Percentiles rank a stretch among this genome's conserved stretches.
Conservation (phyloP, 1,140 invertebrate genomes). For the Dolichoris vasculosae region DNA sequence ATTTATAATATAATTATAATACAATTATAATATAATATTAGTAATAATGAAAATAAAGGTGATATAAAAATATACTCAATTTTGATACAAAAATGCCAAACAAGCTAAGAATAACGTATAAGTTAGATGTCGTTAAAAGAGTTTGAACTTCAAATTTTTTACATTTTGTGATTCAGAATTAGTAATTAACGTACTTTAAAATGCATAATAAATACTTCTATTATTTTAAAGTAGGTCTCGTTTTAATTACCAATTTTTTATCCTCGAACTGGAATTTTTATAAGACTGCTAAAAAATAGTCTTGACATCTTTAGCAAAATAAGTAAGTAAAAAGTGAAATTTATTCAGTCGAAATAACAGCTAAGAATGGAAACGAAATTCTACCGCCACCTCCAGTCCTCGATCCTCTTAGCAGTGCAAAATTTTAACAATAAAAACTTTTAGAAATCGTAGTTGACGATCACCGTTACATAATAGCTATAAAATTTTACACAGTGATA, state of each 20-base stretch:
- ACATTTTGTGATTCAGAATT: not conserved
- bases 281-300: slow-evolving; percentile 3
- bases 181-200: not conserved
- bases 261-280: not conserved
- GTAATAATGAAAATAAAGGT: too few species aligned
- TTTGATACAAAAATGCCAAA: too few species aligned
- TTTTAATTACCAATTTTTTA: slow-evolving; percentile 16
- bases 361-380: not conserved
- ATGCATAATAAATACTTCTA: slow-evolving; percentile 23
- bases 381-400: slow-evolving; percentile 54
- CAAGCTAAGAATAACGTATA: too few species aligned
- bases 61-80: too few species aligned
- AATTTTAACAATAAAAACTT: slow-evolving; percentile 55
- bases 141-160: not conserved
- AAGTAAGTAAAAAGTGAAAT: slow-evolving; percentile 12
- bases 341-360: slow-evolving; percentile 11
- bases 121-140: not conserved
- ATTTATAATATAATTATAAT: too few species aligned
- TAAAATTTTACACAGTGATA: not conserved
- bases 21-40: too few species aligned
- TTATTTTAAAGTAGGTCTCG: slow-evolving; percentile 10
- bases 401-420: slow-evolving; percentile 55
- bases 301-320: not conserved
- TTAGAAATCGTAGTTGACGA: slow-evolving; percentile 49
- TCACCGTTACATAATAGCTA: not conserved